A percentile compares a stretch with the other conserved stretches of the same genome.
Evolutionary conservation across 37 sponge, comb jelly and placozoan species (phyloP).

Genomic region (Eunapius fragilis): DNA sequence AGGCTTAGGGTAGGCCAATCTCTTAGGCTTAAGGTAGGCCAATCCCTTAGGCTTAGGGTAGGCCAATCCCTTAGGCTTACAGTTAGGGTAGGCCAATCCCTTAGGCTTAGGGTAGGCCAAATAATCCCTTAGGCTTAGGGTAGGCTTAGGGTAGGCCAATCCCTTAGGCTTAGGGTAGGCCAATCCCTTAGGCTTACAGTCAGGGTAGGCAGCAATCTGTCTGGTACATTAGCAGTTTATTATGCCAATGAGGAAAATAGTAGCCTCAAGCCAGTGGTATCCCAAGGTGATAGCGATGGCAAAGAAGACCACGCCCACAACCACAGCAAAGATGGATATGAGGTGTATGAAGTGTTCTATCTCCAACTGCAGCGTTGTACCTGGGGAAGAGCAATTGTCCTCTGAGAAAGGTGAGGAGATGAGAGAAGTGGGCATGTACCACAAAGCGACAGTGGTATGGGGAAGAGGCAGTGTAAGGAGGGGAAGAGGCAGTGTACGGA

Average conservation of each 20-base stretch:
- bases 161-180: too few relatives aligned
- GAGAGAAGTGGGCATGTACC: too few relatives aligned
- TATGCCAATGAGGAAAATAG: conserved; percentile 93
- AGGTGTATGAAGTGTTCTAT: conserved; percentile 93
- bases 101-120: too few relatives aligned
- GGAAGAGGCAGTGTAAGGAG: too few relatives aligned
- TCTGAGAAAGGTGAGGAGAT: conserved; percentile 21
- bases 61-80: too few relatives aligned
- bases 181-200: conserved; percentile 86
- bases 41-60: too few relatives aligned
- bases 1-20: too few relatives aligned
- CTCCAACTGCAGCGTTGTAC: conserved; percentile 73
- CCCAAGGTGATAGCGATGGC: conserved; percentile 71
- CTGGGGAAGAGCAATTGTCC: conserved; percentile 78
- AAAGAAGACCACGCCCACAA: conserved; percentile 91
- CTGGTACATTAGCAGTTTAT: conserved; percentile 99
- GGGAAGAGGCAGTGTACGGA: too few relatives aligned
- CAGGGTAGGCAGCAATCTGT: conserved; percentile 96
- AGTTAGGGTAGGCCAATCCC: too few relatives aligned
- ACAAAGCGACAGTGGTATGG: not conserved
- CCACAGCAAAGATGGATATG: conserved; percentile 87
- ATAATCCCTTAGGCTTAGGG: too few relatives aligned
- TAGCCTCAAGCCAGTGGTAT: conserved; percentile 80
- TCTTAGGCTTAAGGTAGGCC: too few relatives aligned
- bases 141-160: too few relatives aligned